Evolutionary conservation across 2,797 vertebrate species (phyloP).

Genomic region (Anguilla pacifica): DNA sequence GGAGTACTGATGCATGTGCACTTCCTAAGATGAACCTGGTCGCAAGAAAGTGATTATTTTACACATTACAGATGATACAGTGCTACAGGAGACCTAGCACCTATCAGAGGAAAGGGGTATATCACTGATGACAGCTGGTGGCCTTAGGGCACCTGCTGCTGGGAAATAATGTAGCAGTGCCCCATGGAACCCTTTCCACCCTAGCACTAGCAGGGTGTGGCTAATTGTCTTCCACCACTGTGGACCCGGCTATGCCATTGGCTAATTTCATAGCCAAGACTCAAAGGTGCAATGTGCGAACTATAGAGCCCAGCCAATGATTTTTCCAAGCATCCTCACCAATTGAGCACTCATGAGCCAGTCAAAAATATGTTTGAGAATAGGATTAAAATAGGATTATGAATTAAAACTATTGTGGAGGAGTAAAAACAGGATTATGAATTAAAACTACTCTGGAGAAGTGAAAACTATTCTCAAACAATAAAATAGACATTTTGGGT

Average conservation of each 20-base stretch:
- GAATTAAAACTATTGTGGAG: background rate
- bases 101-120: background rate
- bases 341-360: background rate
- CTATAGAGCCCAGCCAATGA: background rate
- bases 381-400: slow-evolving; percentile 7
- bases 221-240: background rate
- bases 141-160: background rate
- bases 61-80: background rate
- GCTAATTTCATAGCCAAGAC: no score
- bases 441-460: background rate
- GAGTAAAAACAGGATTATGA: background rate
- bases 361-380: background rate
- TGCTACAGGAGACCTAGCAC: background rate
- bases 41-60: background rate
- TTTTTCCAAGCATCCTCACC: background rate
- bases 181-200: background rate
- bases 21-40: background rate
- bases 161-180: background rate
- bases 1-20: background rate
- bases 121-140: background rate
- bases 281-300: no score
- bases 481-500: background rate
- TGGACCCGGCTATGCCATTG: no score
- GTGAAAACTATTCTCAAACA: background rate
- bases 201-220: background rate